These are phyloP conservation scores for Baccha elongata DNA, from an alignment of 2,888 invertebrate genomes.

Conservation along the genomic window DNA sequence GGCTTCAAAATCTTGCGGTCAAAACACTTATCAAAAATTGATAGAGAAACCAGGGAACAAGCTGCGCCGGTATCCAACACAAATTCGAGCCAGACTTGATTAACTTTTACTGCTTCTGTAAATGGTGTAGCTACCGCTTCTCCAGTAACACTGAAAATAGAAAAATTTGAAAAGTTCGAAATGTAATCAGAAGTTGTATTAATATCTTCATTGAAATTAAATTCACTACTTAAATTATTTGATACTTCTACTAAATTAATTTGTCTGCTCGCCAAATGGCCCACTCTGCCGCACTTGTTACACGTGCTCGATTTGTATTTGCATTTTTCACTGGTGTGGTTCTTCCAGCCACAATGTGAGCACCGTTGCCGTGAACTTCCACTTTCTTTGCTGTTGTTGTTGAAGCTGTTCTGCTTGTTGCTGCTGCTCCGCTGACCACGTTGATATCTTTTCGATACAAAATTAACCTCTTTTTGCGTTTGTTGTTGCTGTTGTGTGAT, in stretches of 20 bases:
- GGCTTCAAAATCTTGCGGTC: background rate
- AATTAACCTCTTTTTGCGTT: constrained; percentile 20
- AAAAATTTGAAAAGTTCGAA: too few species aligned
- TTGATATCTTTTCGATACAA: constrained; percentile 14
- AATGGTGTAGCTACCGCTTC: constrained; percentile 14
- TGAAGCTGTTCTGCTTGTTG: background rate
- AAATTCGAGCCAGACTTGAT: constrained; percentile 15
- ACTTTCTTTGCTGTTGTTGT: background rate
- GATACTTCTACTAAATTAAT: constrained; percentile 11
- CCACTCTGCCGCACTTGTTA: constrained; percentile 14
- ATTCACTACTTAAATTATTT: background rate
- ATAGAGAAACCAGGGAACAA: background rate
- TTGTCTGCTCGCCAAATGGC: constrained; percentile 14
- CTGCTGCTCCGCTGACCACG: constrained; percentile 2
- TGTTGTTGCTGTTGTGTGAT: background rate
- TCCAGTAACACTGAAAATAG: too few species aligned
- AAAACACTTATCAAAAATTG: constrained; percentile 12
- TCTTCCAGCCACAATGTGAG: background rate
- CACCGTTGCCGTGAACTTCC: constrained; percentile 4
- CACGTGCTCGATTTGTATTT: constrained; percentile 10
- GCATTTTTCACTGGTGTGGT: too few species aligned
- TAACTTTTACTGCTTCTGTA: background rate
- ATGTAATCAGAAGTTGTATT: background rate
- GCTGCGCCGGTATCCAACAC: constrained; percentile 11
- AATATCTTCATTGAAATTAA: background rate